These are phyloP conservation scores for Coracopsis vasa DNA, from an alignment of 2,113 vertebrate species.

Conservation along the genomic window DNA sequence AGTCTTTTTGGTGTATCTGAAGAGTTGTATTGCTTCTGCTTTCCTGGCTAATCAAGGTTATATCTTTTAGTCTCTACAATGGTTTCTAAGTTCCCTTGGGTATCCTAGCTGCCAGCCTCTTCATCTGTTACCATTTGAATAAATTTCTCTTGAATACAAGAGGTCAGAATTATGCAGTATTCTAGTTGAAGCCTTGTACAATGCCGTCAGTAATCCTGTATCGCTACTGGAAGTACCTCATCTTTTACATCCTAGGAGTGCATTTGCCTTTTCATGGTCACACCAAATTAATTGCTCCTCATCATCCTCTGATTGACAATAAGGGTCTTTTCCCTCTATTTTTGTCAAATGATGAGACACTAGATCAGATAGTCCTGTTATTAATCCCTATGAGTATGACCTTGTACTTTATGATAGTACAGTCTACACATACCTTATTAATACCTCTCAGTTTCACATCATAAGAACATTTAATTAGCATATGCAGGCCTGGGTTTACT, in stretches of 20 bases:
- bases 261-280: background rate
- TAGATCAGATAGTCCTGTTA: background rate
- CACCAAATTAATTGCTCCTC: background rate
- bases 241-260: background rate
- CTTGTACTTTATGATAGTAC: background rate
- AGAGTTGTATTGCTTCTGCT: background rate
- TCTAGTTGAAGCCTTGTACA: background rate
- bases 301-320: background rate
- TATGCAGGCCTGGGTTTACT: background rate
- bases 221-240: background rate
- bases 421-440: background rate
- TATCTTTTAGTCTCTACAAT: background rate
- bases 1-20: background rate
- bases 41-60: background rate
- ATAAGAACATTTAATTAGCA: background rate
- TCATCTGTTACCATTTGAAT: background rate
- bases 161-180: background rate
- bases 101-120: background rate
- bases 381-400: background rate
- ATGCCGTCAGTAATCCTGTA: background rate
- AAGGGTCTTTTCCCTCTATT: background rate
- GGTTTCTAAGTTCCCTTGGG: background rate
- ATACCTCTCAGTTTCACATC: background rate
- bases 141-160: background rate
- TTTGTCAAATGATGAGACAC: background rate